Conservation (phyloP, 1,140 invertebrate genomes). For the Aradophagus sp. region DNA sequence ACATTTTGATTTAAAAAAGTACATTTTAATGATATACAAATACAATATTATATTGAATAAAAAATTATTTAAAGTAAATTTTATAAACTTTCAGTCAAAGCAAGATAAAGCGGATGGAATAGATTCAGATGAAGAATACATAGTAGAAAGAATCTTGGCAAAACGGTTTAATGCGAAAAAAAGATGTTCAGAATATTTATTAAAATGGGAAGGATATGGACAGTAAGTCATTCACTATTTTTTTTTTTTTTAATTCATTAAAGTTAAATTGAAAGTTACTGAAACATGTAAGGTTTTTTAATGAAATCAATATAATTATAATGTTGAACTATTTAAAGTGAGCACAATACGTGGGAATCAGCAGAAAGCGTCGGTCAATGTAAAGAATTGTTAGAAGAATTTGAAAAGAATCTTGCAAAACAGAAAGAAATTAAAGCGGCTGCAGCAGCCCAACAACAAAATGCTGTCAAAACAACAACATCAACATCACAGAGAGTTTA, state of each 20-base stretch:
- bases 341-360: conserved; percentile 88
- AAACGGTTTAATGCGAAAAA: conserved; percentile 86
- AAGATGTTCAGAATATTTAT: conserved; percentile 84
- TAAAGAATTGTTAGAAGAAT: conserved; percentile 84
- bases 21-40: too few relatives aligned
- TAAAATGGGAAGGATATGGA: conserved; percentile 87
- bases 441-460: conserved; percentile 67
- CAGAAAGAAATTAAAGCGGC: conserved; percentile 82
- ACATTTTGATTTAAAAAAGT: too few relatives aligned
- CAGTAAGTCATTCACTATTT: too few relatives aligned
- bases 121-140: conserved; percentile 77
- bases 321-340: too few relatives aligned
- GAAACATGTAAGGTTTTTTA: too few relatives aligned
- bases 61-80: too few relatives aligned
- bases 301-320: not conserved
- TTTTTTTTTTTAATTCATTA: too few relatives aligned
- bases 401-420: conserved; percentile 84
- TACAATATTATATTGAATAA: too few relatives aligned
- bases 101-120: conserved; percentile 66
- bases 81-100: conserved; percentile 17
- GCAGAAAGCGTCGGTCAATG: conserved; percentile 82
- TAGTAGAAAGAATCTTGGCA: conserved; percentile 86
- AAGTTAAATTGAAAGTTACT: too few relatives aligned
- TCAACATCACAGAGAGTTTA: conserved; percentile 41
- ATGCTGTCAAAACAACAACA: conserved; percentile 64